A percentile compares a stretch with the other conserved stretches of the same genome.
Conservation (phyloP, 2,797 vertebrate genomes). For the Characodon lateralis region DNA sequence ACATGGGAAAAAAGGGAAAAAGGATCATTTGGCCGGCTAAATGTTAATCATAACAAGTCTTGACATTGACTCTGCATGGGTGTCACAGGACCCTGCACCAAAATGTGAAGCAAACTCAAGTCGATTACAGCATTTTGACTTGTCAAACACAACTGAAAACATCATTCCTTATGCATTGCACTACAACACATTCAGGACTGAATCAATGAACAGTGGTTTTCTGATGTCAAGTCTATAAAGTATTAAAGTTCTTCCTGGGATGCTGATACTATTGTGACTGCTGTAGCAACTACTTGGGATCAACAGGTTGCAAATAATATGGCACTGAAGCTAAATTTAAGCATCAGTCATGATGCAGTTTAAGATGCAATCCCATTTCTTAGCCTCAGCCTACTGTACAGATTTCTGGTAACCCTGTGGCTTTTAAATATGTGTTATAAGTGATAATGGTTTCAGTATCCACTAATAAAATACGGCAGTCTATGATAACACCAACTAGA, state of each 20-base stretch:
- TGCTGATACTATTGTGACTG: background rate
- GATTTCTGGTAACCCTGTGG: background rate
- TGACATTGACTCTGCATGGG: constrained; percentile 1
- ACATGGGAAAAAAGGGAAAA: background rate
- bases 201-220: background rate
- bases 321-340: too few species aligned
- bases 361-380: background rate
- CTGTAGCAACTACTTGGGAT: background rate
- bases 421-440: background rate
- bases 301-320: background rate
- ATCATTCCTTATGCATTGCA: background rate
- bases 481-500: background rate
- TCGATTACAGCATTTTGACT: constrained; percentile 11
- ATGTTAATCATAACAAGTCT: background rate
- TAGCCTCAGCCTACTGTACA: background rate
- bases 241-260: background rate
- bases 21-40: background rate
- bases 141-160: background rate
- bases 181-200: background rate
- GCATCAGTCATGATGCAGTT: background rate
- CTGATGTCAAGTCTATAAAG: background rate
- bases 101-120: constrained; percentile 2
- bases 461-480: background rate
- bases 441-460: background rate
- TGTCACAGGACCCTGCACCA: background rate